phyloP scores from a whole-genome alignment of 2,113 vertebrate genomes.

The Peromyscus californicus region DNA sequence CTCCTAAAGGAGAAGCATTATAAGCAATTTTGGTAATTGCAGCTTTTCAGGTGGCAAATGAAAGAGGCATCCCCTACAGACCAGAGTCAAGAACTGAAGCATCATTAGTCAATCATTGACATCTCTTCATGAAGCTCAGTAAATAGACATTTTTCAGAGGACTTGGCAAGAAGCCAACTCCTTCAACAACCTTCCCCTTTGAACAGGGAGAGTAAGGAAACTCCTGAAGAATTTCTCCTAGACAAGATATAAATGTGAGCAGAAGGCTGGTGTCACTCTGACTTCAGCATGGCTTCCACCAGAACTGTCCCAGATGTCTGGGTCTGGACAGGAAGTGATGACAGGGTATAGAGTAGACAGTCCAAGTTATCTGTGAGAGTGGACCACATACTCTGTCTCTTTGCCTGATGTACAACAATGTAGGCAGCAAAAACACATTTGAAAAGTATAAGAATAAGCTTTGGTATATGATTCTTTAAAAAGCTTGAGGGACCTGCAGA shows the following conservation, averaged over 20 bases:
- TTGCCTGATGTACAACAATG: not conserved
- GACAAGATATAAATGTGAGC: not conserved
- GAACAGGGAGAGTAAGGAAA: slow-evolving; percentile 20
- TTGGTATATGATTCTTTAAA: not conserved
- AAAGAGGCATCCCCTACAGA: slow-evolving; percentile 67
- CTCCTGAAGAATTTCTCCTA: slow-evolving; percentile 17
- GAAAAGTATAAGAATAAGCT: not conserved
- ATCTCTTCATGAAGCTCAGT: slow-evolving; percentile 44
- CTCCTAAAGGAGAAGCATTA: slow-evolving; percentile 65
- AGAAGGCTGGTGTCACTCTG: not conserved
- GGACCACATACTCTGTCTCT: not conserved
- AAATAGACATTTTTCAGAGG: slow-evolving; percentile 60
- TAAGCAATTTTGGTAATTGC: slow-evolving; percentile 76
- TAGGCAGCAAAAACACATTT: not conserved
- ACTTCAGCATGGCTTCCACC: not conserved
- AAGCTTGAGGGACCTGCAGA: not conserved
- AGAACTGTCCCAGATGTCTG: not conserved
- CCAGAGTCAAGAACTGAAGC: slow-evolving; percentile 63
- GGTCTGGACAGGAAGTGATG: not conserved
- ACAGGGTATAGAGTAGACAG: not conserved
- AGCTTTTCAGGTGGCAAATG: slow-evolving; percentile 75
- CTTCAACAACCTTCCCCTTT: slow-evolving; percentile 39
- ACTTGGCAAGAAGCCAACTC: slow-evolving; percentile 32
- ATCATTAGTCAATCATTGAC: slow-evolving; percentile 69
- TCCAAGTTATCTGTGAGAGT: not conserved